Evolutionary conservation across 2,888 invertebrate genomes (phyloP).

Genomic region (Nephrotoma guestfalica): DNA sequence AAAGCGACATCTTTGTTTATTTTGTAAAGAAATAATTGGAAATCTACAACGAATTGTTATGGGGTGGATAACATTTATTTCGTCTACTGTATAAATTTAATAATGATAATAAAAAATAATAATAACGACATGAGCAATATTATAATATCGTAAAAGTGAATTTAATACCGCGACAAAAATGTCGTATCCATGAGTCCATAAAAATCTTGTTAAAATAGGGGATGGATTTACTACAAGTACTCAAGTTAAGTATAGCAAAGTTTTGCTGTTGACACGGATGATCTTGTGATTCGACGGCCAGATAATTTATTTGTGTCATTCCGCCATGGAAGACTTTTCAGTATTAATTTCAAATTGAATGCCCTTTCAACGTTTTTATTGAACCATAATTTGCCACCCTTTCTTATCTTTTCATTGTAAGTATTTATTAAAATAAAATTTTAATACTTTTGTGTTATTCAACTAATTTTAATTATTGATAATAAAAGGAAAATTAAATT

Average conservation of each 20-base stretch:
- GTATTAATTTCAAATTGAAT: too few relatives aligned
- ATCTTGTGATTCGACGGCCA: neutral
- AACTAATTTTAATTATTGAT: neutral
- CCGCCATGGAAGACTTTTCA: too few relatives aligned
- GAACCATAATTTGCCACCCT: neutral
- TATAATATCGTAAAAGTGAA: neutral
- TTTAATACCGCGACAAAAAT: neutral
- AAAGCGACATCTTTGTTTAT: neutral
- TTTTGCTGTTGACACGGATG: neutral
- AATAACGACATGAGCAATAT: neutral
- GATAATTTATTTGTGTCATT: too few relatives aligned
- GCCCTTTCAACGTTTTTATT: too few relatives aligned
- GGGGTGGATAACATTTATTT: neutral
- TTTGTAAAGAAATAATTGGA: neutral
- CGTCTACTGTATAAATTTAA: neutral
- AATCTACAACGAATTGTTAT: neutral
- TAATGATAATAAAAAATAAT: neutral
- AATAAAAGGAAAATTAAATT: neutral
- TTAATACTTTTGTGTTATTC: neutral
- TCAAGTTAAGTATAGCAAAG: neutral
- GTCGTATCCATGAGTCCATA: neutral
- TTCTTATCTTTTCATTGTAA: neutral
- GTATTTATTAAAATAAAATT: neutral
- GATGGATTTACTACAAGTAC: neutral
- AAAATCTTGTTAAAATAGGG: neutral